Evolutionary conservation across 2,797 vertebrate species (phyloP).

Genomic region (Fundulus diaphanus): DNA sequence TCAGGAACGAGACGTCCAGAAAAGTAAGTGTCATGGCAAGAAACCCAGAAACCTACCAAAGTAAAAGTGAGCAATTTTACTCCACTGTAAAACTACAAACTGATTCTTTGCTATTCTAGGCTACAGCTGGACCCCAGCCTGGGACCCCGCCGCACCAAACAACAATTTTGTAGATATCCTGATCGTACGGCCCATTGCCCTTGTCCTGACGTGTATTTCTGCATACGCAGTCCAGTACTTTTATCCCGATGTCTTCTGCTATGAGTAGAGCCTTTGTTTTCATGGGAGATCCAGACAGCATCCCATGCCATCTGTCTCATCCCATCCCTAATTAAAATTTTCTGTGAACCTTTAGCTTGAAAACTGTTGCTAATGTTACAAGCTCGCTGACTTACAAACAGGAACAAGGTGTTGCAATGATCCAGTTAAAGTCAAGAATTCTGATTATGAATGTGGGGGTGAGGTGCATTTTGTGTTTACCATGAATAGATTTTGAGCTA

Average conservation of each 20-base stretch:
- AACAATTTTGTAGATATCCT: conserved; percentile 52
- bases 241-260: conserved; percentile 68
- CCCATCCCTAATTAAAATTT: no score
- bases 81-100: neutral
- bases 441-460: no score
- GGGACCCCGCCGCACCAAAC: conserved; percentile 37
- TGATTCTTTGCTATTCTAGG: conserved; percentile 33
- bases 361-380: no score
- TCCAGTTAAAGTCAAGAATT: no score
- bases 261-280: conserved; percentile 49
- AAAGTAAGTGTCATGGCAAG: conserved; percentile 44
- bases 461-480: no score
- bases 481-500: no score
- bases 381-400: no score
- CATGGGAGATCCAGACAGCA: neutral
- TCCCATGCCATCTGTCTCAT: no score
- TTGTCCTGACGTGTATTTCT: conserved; percentile 67
- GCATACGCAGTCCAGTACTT: conserved; percentile 63
- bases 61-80: neutral
- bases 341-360: no score
- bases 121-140: conserved; percentile 62
- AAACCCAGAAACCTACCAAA: neutral
- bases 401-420: no score
- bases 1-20: conserved; percentile 61
- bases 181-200: conserved; percentile 52